Base-by-base conservation (phyloP, 2,888 invertebrate genomes). In the Fragum sueziense region DNA sequence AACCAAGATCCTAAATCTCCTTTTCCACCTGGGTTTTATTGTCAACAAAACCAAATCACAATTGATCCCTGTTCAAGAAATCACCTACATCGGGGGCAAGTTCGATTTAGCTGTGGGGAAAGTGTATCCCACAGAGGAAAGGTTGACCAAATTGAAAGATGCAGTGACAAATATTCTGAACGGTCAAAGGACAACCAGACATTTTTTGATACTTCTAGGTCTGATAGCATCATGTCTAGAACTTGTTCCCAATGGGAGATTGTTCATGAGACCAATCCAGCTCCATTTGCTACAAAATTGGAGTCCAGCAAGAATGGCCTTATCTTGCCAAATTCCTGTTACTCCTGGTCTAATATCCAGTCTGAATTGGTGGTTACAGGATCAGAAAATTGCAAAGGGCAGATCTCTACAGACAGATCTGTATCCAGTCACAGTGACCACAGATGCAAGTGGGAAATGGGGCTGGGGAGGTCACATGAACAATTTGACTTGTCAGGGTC, bases 241-340 rank as follows among this genome's bases (percentile, higher is more conserved):
- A 22, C n/a, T 81, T 2, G 74, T 81, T 52, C 81, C 81, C 33
- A 75, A 77, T 78, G 81, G 78, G 25, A 52, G 78, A n/a, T 69
- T 81, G 62, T 75, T 75, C 70, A 80, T 80, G 76, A 62, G 74
- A 71, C 74, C 77, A 31, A 70, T 82, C n/a, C 76, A 82, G 33
- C 68, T 79, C 1, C 79, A 79, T 75, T 52, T 71, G 25, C 41
- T 71, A 3, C 71, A 69, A n/a, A 62, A 57, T 31, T 80, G 73
- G 71, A 77, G 68, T 61, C 76, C 80, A 37, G 3, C 25, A 0
- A 73, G 70, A 65, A 80, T 80, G 76, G 20, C 11, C 22, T 20
- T 80, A 1, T 34, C 68, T 27, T 0, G 1, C 6, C 0, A 62
- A 20, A 31, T 77, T 9, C 62, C 41, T 11, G 2, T 70, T 27